phyloP scores from a whole-genome alignment of 2,888 invertebrate species.

The Thysanoteuthis rhombus region DNA sequence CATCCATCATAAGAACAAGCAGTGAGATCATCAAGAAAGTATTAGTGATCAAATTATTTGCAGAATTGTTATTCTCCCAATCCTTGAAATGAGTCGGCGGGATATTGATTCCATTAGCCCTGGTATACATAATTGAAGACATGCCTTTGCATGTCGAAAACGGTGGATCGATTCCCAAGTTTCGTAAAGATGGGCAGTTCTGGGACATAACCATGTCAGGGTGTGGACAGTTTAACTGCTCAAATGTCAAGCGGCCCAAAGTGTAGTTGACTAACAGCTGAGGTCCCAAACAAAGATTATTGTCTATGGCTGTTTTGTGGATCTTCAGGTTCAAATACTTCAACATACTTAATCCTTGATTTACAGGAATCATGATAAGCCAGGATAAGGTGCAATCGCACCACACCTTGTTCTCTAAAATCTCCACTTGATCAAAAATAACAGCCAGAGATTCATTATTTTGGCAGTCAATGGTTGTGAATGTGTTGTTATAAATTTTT shows the following conservation, averaged over 20 bases:
- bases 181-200: neutral
- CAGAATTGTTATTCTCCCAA: neutral
- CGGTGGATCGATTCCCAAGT: neutral
- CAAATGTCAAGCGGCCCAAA: neutral
- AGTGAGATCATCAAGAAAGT: neutral
- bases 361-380: neutral
- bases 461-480: neutral
- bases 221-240: neutral
- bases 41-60: neutral
- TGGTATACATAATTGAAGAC: neutral
- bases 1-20: neutral
- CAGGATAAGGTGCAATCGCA: neutral
- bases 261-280: neutral
- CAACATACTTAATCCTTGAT: neutral
- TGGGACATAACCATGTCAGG: neutral
- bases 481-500: neutral
- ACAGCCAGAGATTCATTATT: neutral
- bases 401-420: neutral
- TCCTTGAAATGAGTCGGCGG: neutral
- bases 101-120: neutral
- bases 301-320: neutral
- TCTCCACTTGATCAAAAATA: neutral
- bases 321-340: neutral
- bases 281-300: neutral
- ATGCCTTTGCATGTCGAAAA: neutral